These are phyloP conservation scores for Conus betulinus DNA, from an alignment of 1,140 invertebrate genomes.

Conservation along the genomic window DNA sequence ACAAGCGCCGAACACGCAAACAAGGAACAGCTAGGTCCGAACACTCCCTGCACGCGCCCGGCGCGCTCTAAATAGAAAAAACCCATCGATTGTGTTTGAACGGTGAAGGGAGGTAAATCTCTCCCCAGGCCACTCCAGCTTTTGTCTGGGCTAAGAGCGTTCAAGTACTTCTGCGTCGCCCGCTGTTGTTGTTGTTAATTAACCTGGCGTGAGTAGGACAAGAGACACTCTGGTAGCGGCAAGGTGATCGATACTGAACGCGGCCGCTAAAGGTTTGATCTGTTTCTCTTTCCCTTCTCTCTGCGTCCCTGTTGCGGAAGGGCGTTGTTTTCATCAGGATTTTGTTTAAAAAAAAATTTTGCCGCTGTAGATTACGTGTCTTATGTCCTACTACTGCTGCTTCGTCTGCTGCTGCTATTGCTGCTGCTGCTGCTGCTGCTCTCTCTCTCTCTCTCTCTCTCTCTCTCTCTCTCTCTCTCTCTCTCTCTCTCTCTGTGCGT, in stretches of 20 bases:
- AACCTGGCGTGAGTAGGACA: neutral
- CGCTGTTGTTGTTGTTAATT: constrained; percentile 2
- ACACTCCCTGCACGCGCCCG: too few relatives aligned
- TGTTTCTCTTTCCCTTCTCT: neutral
- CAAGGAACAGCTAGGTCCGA: too few relatives aligned
- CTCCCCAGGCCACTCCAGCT: too few relatives aligned
- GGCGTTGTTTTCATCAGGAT: too few relatives aligned
- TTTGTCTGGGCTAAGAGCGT: neutral
- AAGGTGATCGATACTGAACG: neutral
- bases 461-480: neutral
- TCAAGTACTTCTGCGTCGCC: constrained; percentile 1
- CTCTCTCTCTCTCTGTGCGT: neutral
- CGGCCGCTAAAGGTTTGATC: neutral
- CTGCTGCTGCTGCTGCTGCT: neutral
- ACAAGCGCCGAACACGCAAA: too few relatives aligned
- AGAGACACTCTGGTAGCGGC: neutral
- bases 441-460: neutral
- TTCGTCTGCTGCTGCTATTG: neutral
- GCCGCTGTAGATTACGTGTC: too few relatives aligned
- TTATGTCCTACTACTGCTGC: too few relatives aligned
- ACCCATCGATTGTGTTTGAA: too few relatives aligned
- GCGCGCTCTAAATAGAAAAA: too few relatives aligned
- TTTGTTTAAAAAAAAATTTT: too few relatives aligned
- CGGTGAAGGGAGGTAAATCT: too few relatives aligned
- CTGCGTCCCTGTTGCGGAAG: neutral